A percentile compares a stretch with the other conserved stretches of the same genome.
phyloP scores from a whole-genome alignment of 2,797 vertebrate genomes.

The Sciaenops ocellatus region DNA sequence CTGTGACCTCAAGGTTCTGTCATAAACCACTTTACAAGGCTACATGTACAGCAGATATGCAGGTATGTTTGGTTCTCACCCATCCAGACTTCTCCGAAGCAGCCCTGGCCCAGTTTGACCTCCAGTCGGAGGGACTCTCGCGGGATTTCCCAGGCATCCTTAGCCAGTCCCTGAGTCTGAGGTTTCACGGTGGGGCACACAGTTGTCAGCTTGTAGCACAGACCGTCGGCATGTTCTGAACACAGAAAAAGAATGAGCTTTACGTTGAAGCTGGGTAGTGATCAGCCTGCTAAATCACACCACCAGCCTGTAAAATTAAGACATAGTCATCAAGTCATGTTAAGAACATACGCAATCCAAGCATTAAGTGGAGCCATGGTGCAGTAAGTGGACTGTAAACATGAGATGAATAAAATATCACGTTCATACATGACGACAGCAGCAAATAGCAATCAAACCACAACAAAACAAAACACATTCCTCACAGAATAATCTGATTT shows the following conservation, averaged over 20 bases:
- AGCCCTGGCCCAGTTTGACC: conserved; percentile 97
- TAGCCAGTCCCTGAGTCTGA: conserved; percentile 97
- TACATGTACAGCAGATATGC: neutral
- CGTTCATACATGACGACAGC: neutral
- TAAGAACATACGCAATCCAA: neutral
- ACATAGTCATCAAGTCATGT: neutral
- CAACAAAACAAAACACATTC: neutral
- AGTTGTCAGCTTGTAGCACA: conserved; percentile 95
- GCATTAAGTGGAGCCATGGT: neutral
- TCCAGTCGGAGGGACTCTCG: conserved; percentile 95
- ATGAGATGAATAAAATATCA: conserved; percentile 7
- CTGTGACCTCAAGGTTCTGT: neutral
- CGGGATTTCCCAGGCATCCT: conserved; percentile 99
- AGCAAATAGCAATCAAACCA: neutral
- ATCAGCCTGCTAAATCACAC: neutral
- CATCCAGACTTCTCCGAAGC: conserved; percentile 99
- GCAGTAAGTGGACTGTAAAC: neutral
- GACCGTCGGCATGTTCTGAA: conserved; percentile 95
- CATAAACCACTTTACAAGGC: conserved; percentile 2
- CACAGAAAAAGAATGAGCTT: neutral
- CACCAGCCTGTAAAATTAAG: neutral
- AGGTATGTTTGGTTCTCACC: conserved; percentile 85
- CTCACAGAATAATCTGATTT: conserved; percentile 1
- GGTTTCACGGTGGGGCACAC: conserved; percentile 98
- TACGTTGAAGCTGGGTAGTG: neutral